Evolutionary conservation across 2,113 vertebrate species (phyloP), one percentile per base, ranked within the genome.

Genomic region (Nanorana parkeri): DNA sequence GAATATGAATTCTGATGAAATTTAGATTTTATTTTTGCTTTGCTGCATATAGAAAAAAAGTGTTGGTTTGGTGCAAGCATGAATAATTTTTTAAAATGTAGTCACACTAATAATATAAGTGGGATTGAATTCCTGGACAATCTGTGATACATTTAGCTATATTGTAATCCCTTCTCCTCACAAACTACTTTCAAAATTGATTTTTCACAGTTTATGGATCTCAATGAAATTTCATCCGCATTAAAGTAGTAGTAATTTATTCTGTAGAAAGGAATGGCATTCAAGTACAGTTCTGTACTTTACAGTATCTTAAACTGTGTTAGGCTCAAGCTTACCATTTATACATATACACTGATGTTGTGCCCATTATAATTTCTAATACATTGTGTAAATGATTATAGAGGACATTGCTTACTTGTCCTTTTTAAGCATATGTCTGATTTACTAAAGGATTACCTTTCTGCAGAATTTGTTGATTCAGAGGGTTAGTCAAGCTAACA

Each of bases 181-280:
- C 20, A 7, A 2, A 19, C 2, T 65, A 85, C 24, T 71, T 63
- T 32, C 13, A 60, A 24, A 66, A 67, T 78, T 20, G 29, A 72
- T 16, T 83, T 67, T 24, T 60, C 80, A 3, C 26, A 75, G 55
- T 75, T 75, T 75, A 75, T 75, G 72, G 72, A 75, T 75, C 61
- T 75, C 55, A 75, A 75, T 75, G 55, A 75, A 75, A 75, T 75
- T 75, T 75, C 60, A 75, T 75, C 72, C 72, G 55, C 55, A 75
- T 75, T 75, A 75, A 61, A 75, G 72, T 61, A 75, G 55, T 75
- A 41, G 72, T 75, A 60, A 75, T 75, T 60, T 75, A 83, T 85
- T 55, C 11, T 67, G 41, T 66, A 89, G 61, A 89, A 90, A 86
- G 76, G 76, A 77, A 78, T 86, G 60, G 55, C 29, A 36, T 61